Evolutionary conservation across 2,888 invertebrate species (phyloP), one percentile per base, ranked within the genome.

Genomic region (Agriopis aurantiaria): DNA sequence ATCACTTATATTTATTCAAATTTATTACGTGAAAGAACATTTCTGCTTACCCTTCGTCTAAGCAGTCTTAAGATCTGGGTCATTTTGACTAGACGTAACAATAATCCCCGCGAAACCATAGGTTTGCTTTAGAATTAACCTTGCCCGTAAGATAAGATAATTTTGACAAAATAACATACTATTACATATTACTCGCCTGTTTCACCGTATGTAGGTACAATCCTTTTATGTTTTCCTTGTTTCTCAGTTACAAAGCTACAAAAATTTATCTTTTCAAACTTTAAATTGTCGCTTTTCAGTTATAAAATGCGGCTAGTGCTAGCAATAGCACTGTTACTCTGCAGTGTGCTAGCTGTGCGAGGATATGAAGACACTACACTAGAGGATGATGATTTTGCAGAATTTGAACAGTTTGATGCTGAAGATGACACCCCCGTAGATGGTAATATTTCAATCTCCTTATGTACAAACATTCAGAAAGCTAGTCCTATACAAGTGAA

Each of bases 311-410:
- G 89, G 76, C 73, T 87, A 69, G 75, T 86, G 79, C 78, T 90
- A 74, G 80, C 87, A 14, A 69, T 91, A 82, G 84, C 82, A 63
- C 76, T 94, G 76, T 77, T 93, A 61, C 74, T 90, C 51, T 87
- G 90, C 78, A 82, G 87, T 73, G 82, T 80, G 5, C 77, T 83
- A 10, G 70, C 87, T 14, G 91, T 90, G 45, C 89, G 87, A 6
- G 92, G 87, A 2, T 93, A 81, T 76, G 94, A 94, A 75, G 94
- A 93, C 72, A 82, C 84, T 6, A 87, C 85, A 4, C 77, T 94
- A 11, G 96, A 97, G 78, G 98, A 98, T 86, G 98, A 98, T 95
- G 99, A 99, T 82, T 99, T 99, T 94, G 98, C 98, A 0, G 99
- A 99, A 90, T 99, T 98, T 91, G 98, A 98, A 89, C 97, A 98